Evolutionary conservation across 1,140 invertebrate genomes (phyloP).

Genomic region (Trichonephila clavata): DNA sequence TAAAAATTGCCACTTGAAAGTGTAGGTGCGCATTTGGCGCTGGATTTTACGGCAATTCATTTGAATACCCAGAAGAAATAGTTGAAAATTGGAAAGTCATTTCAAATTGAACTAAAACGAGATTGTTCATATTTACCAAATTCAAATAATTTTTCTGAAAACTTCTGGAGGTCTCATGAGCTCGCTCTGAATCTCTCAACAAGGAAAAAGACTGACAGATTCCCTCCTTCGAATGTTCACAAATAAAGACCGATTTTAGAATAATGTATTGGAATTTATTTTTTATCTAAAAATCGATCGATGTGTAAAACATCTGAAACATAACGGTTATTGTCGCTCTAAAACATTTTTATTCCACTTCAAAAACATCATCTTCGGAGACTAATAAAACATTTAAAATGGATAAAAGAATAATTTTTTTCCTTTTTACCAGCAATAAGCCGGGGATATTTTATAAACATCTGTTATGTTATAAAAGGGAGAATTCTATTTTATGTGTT

Average conservation of each 20-base stretch:
- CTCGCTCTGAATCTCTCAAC: no score
- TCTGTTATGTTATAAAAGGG: not conserved
- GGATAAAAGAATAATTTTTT: not conserved
- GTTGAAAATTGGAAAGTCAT: no score
- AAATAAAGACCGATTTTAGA: not conserved
- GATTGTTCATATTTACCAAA: no score
- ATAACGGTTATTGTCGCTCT: not conserved
- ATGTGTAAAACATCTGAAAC: not conserved
- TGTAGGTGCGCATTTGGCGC: no score
- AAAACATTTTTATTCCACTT: not conserved
- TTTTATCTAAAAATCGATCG: no score
- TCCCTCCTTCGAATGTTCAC: not conserved
- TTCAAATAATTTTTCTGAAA: no score
- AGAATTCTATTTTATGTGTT: not conserved
- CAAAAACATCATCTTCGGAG: not conserved
- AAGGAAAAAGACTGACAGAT: no score
- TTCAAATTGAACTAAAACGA: no score
- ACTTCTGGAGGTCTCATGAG: no score
- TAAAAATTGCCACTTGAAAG: no score
- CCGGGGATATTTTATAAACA: not conserved
- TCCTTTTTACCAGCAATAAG: not conserved
- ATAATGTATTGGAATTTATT: not conserved
- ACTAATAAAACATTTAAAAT: conserved; percentile 3
- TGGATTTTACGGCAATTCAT: no score
- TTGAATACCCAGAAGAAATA: no score